Conservation (phyloP, 2,113 vertebrate genomes). For the Taxidea taxus region DNA sequence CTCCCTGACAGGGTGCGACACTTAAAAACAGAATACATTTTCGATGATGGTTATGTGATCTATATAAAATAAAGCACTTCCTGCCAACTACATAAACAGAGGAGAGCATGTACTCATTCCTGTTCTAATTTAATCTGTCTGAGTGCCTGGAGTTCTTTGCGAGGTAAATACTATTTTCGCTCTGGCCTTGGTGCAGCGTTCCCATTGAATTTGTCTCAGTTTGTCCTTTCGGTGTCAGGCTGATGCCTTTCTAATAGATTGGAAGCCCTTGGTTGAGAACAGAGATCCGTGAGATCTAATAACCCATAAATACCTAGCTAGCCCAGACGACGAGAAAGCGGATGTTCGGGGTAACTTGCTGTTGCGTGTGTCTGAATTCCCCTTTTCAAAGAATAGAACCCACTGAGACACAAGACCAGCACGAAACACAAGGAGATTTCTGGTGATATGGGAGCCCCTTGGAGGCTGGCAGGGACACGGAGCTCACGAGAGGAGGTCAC, state of each 20-base stretch:
- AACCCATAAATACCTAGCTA: slow-evolving; percentile 12
- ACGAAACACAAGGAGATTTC: not conserved
- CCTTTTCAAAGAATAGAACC: slow-evolving; percentile 8
- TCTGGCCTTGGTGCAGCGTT: slow-evolving; percentile 1
- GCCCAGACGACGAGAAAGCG: not conserved
- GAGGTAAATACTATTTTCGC: slow-evolving; percentile 43
- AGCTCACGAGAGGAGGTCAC: rapidly evolving
- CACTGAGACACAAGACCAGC: not conserved
- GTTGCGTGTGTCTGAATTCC: not conserved
- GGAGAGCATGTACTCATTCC: slow-evolving; percentile 28
- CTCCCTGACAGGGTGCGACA: slow-evolving; percentile 10
- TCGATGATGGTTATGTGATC: slow-evolving; percentile 40
- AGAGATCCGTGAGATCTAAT: slow-evolving; percentile 36
- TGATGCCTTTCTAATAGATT: not conserved
- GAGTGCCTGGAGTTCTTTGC: slow-evolving; percentile 5
- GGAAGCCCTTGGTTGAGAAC: slow-evolving; percentile 20
- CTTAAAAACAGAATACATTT: slow-evolving; percentile 57
- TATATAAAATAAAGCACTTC: slow-evolving; percentile 58
- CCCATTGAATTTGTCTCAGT: slow-evolving; percentile 41
- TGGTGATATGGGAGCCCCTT: not conserved
- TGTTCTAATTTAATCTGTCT: slow-evolving; percentile 64
- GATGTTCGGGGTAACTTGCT: slow-evolving; percentile 30
- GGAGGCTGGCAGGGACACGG: not conserved
- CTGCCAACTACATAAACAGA: slow-evolving; percentile 63
- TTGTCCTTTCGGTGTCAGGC: slow-evolving; percentile 2